Conservation (phyloP, 2,888 invertebrate genomes). For the Venusia cambrica region DNA sequence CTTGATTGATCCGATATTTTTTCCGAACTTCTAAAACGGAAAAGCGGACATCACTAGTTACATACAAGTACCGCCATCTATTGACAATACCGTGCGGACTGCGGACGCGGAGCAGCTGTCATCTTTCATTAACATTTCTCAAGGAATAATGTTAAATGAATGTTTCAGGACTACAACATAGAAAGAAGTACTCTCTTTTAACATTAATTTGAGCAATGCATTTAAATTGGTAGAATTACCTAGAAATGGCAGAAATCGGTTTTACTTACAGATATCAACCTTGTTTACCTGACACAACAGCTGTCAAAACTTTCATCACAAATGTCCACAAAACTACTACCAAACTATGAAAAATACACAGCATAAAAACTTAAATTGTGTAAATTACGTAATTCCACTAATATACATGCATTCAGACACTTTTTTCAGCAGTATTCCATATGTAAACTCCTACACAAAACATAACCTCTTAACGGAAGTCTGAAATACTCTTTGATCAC, state of each 20-base stretch:
- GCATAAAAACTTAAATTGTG: slow-evolving; percentile 28
- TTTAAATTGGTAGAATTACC: background rate
- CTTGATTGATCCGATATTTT: slow-evolving; percentile 4
- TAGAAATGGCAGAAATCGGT: slow-evolving; percentile 27
- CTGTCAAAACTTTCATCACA: slow-evolving; percentile 75
- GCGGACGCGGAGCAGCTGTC: slow-evolving; percentile 37
- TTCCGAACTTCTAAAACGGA: slow-evolving; percentile 3
- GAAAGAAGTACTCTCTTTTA: too few species aligned
- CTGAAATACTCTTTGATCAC: background rate
- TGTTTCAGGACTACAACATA: too few species aligned
- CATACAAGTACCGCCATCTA: slow-evolving; percentile 53
- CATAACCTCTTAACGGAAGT: slow-evolving; percentile 60
- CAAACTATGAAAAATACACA: slow-evolving; percentile 43
- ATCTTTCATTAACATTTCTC: slow-evolving; percentile 23
- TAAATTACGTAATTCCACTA: slow-evolving; percentile 35
- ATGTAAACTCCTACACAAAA: slow-evolving; percentile 35
- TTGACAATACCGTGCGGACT: too few species aligned
- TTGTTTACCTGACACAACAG: slow-evolving; percentile 66
- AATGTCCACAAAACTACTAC: slow-evolving; percentile 69
- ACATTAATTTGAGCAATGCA: too few species aligned
- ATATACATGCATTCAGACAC: slow-evolving; percentile 45
- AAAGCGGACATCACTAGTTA: slow-evolving; percentile 11
- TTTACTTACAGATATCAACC: slow-evolving; percentile 47
- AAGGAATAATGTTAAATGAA: background rate
- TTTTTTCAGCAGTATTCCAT: slow-evolving; percentile 73